Conservation (phyloP, 2,113 vertebrate species). For the Cryptotis parvus region DNA sequence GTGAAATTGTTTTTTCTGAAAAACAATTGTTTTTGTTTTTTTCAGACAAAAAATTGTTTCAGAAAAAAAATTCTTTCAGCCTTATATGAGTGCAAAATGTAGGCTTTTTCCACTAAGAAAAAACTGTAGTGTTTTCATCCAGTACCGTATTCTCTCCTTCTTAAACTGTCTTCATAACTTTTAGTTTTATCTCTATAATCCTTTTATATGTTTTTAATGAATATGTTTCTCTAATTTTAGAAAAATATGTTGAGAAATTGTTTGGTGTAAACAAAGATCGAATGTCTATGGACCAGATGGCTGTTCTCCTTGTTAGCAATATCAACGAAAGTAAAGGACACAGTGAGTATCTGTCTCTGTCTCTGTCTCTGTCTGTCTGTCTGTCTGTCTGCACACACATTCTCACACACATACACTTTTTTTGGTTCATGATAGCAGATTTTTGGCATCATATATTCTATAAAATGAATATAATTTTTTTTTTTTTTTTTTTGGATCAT, state of each 20-base stretch:
- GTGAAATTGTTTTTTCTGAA: conserved; percentile 44
- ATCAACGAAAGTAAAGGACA: conserved; percentile 96
- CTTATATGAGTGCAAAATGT: background rate
- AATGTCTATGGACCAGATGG: conserved; percentile 97
- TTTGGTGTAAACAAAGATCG: conserved; percentile 95
- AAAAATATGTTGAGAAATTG: conserved; percentile 96
- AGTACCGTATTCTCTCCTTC: conserved; percentile 29
- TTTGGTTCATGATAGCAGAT: conserved; percentile 33
- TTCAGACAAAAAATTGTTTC: background rate
- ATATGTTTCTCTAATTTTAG: conserved; percentile 84
- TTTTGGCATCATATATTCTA: conserved; percentile 24
- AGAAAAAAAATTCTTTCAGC: background rate
- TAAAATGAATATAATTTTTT: background rate
- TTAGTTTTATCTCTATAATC: background rate
- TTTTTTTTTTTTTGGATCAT: too few relatives aligned
- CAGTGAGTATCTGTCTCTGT: conserved; percentile 87
- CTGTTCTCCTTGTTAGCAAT: conserved; percentile 97
- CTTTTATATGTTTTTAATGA: conserved; percentile 49
- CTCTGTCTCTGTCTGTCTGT: background rate
- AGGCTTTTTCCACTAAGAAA: background rate
- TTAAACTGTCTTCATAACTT: conserved; percentile 35
- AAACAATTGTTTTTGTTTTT: too few relatives aligned
- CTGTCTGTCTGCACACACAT: background rate
- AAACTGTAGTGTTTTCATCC: background rate
- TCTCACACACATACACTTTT: too few relatives aligned